Base-by-base conservation (phyloP, 2,113 vertebrate genomes). In the Guaruba guarouba region DNA sequence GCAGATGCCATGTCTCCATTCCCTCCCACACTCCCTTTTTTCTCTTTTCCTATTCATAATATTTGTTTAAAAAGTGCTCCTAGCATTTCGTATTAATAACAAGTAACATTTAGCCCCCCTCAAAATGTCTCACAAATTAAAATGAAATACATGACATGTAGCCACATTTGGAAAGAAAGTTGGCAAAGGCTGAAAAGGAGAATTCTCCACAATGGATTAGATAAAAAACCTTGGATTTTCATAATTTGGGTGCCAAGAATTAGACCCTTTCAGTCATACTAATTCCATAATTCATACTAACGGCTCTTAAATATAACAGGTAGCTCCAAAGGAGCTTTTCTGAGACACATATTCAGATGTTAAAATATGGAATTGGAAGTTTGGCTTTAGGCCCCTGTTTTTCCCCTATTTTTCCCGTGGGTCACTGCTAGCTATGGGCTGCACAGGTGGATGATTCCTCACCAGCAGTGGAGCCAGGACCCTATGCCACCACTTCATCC, bases 141-240 rank as follows among this genome's bases (percentile, higher is more conserved):
- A 93, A 81, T 81, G 6, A 81, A 90, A 77, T 77, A 51, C 5
- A 16, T 46, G 9, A 29, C 39, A 48, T 29, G 31, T 51, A 90
- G 39, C 27, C 25, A 67, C 24, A 48, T 9, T 29, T 57, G 28
- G 46, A 86, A 55, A 68, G 29, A 69, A 93, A 86, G 41, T 25
- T 92, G 86, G 57, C 81, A 66, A 84, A 93, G 27, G 17, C 55
- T 44, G 61, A 88, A 87, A 94, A 82, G 33, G 33, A 93, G 39
- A 61, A 71, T 37, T 63, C 39, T 74, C 22, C 28, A 11, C 23
- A 17, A 68, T 49, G 39, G 33, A 51, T 90, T 88, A 78, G 48
- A 83, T 31, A 27, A 83, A 66, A n/a, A 86, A 93, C 52, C 39
- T 68, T 44, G 43, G 29, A n/a, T 86, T 94, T 93, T 71, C 18